phyloP scores from a whole-genome alignment of 30 jellyfish, hydroid and myxozoan genomes.

The Aurelia sp. region DNA sequence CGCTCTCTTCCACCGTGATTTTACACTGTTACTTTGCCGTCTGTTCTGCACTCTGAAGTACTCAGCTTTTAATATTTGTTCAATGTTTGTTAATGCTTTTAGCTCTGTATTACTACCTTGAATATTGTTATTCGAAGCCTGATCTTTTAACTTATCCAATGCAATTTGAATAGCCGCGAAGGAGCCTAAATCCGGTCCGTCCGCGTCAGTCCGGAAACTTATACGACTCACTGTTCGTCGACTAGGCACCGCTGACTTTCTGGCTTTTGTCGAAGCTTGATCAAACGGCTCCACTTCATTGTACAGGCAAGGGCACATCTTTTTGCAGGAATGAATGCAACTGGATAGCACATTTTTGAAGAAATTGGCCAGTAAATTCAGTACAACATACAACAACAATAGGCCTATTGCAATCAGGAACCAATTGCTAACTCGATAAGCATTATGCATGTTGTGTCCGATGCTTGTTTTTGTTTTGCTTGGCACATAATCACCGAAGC shows the following conservation, averaged over 20 bases:
- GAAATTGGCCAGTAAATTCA: slow-evolving; percentile 80
- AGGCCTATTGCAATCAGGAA: slow-evolving; percentile 84
- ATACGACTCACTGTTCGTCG: slow-evolving; percentile 48
- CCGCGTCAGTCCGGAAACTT: slow-evolving; percentile 58
- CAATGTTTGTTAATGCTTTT: slow-evolving; percentile 86
- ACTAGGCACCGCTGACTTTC: slow-evolving; percentile 33
- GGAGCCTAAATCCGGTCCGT: slow-evolving; percentile 83
- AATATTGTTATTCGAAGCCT: slow-evolving; percentile 50
- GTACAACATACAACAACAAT: slow-evolving; percentile 71
- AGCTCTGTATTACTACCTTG: slow-evolving; percentile 76
- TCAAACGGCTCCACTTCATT: slow-evolving; percentile 78
- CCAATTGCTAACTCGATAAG: slow-evolving; percentile 78
- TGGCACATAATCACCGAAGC: slow-evolving; percentile 95
- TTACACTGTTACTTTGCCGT: slow-evolving; percentile 73
- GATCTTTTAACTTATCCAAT: slow-evolving; percentile 67
- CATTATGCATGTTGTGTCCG: slow-evolving; percentile 70
- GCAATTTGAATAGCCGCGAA: slow-evolving; percentile 95
- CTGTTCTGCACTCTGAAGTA: slow-evolving; percentile 59
- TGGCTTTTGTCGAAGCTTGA: slow-evolving; percentile 1
- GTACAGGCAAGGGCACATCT: slow-evolving; percentile 59
- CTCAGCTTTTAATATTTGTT: slow-evolving; percentile 70
- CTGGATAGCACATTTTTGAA: slow-evolving; percentile 49
- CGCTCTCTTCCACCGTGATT: slow-evolving; percentile 91
- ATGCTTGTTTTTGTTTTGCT: slow-evolving; percentile 50
- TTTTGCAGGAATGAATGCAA: slow-evolving; percentile 20